A percentile compares a stretch with the other conserved stretches of the same genome.
phyloP scores from a whole-genome alignment of 2,113 vertebrate genomes.

The Sturnus vulgaris region DNA sequence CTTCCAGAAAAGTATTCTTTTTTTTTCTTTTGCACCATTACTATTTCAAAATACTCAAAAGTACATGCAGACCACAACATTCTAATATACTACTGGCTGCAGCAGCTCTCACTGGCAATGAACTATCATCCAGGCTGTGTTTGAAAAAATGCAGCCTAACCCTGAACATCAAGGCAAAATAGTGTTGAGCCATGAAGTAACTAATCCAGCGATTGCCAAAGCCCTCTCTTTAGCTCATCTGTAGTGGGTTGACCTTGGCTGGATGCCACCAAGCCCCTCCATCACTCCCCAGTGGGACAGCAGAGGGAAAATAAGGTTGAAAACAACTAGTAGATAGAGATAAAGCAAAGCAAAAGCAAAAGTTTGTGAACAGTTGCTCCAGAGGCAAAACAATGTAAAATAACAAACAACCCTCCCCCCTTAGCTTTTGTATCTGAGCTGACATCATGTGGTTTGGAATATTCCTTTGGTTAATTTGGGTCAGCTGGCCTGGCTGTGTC shows the following conservation, averaged over 20 bases:
- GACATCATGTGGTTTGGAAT: background rate
- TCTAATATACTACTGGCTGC: background rate
- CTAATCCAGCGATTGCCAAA: background rate
- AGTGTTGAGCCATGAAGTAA: background rate
- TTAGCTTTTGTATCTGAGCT: background rate
- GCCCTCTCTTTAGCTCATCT: background rate
- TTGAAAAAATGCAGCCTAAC: background rate
- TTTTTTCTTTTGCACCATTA: background rate
- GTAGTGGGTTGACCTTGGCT: background rate
- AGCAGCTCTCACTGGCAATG: background rate
- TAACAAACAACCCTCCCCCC: background rate
- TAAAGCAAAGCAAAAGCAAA: background rate
- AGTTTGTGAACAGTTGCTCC: background rate
- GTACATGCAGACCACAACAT: background rate
- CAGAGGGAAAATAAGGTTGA: background rate
- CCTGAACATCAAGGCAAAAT: background rate
- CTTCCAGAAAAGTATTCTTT: background rate
- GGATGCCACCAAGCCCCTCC: background rate
- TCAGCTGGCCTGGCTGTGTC: background rate
- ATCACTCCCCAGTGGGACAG: background rate
- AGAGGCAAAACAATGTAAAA: background rate
- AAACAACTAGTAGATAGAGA: background rate
- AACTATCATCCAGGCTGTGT: background rate
- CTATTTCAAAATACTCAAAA: background rate
- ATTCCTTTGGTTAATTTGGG: background rate